phyloP scores from a whole-genome alignment of 2,797 vertebrate species.

The Neosilurus mollespiculum region DNA sequence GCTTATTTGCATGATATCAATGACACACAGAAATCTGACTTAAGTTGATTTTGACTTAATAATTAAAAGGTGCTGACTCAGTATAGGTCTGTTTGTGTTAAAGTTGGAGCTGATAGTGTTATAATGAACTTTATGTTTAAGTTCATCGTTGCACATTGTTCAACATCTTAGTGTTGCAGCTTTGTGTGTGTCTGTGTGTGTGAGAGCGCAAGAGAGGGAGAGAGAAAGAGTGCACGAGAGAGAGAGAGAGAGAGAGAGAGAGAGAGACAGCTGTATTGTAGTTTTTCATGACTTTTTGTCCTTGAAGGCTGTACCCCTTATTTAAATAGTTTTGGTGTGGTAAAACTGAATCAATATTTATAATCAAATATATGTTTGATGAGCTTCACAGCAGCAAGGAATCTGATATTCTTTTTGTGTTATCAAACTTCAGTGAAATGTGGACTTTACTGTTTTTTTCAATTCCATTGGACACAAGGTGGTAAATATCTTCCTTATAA shows the following conservation, averaged over 20 bases:
- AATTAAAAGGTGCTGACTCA: background rate
- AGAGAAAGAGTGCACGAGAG: too few relatives aligned
- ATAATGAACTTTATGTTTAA: background rate
- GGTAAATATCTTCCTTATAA: conserved; percentile 48
- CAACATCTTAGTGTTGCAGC: background rate
- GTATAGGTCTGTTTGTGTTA: background rate
- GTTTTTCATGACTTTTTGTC: background rate
- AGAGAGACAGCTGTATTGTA: background rate
- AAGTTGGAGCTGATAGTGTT: background rate
- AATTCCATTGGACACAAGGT: background rate
- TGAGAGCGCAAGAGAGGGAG: background rate
- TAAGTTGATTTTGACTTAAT: too few relatives aligned
- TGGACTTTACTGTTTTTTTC: background rate
- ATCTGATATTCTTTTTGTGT: conserved; percentile 10
- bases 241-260: too few relatives aligned
- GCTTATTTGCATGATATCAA: background rate
- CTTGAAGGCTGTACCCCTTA: background rate
- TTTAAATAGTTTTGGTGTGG: conserved; percentile 44
- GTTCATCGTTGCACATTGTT: background rate
- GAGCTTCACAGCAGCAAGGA: conserved; percentile 3
- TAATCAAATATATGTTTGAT: conserved; percentile 21
- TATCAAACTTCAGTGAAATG: conserved; percentile 4
- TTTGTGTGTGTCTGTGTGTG: background rate
- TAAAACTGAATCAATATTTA: conserved; percentile 12
- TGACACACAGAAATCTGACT: background rate